phyloP scores from a whole-genome alignment of 2,888 invertebrate genomes.

The Hypselothyrea guttata region DNA sequence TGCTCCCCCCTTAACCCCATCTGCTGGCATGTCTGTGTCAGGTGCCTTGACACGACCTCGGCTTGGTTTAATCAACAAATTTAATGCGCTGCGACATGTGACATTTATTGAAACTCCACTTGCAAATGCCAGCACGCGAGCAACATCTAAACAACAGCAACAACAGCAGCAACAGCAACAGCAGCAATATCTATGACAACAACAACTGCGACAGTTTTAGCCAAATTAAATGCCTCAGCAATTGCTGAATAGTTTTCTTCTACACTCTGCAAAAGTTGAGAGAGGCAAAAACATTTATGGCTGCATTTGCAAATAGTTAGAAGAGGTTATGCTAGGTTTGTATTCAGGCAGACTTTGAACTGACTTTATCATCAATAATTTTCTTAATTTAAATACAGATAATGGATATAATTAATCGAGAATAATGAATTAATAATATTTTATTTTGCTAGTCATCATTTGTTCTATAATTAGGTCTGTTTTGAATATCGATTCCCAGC shows the following conservation, averaged over 20 bases:
- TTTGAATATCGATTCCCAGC: too few relatives aligned
- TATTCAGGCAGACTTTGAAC: too few relatives aligned
- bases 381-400: too few relatives aligned
- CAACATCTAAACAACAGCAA: slow-evolving; percentile 56
- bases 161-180: slow-evolving; percentile 6
- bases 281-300: neutral
- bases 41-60: slow-evolving; percentile 27
- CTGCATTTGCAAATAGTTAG: neutral
- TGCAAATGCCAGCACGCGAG: slow-evolving; percentile 25
- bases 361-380: too few relatives aligned
- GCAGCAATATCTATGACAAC: neutral
- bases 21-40: slow-evolving; percentile 14
- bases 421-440: too few relatives aligned
- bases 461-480: too few relatives aligned
- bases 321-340: neutral
- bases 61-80: slow-evolving; percentile 68
- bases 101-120: slow-evolving; percentile 70
- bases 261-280: too few relatives aligned
- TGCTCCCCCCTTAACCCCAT: neutral
- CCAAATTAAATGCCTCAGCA: slow-evolving; percentile 13
- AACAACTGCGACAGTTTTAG: neutral
- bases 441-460: too few relatives aligned
- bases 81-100: slow-evolving; percentile 59
- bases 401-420: too few relatives aligned
- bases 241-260: slow-evolving; percentile 15